Evolutionary conservation across 2,113 vertebrate species (phyloP), one percentile per base, ranked within the genome.

Genomic region (Acrocephalus kingi): DNA sequence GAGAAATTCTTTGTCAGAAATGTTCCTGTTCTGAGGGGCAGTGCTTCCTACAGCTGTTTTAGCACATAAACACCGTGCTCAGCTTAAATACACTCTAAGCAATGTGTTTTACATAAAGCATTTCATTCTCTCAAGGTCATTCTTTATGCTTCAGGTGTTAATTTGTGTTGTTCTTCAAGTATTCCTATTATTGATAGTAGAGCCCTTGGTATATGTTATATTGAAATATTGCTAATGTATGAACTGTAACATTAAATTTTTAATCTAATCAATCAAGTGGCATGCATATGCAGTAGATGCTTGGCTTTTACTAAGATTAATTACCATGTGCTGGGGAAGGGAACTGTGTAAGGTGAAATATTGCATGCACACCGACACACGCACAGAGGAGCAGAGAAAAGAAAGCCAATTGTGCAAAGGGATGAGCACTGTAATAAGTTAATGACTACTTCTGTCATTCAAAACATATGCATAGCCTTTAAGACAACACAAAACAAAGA

Each of bases 191-290:
- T 97, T 97, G 97, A 98, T 98, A 96, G 97, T 75, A n/a, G 78
- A 97, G 96, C 96, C 96, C 96, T 97, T 97, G 97, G 90, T 97
- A 94, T 82, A 82, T 81, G 87, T 94, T 97, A 96, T 94, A 98
- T 89, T 98, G 98, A 98, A 98, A 97, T 98, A 98, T 98, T 98
- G 96, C 97, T 98, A 98, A 98, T 98, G 97, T 98, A 98, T 98
- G 97, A 98, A 98, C 96, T 98, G 98, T 98, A 98, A 97, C 97
- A 97, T 98, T 98, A 97, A 76, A 98, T 98, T 98, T 98, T 97
- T 97, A 97, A 98, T 98, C 97, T 97, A 98, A 98, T 98, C 98
- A 98, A 98, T 98, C 98, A 98, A 96, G 84, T 89, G 79, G 91
- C 93, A 97, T 97, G 95, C 97, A 97, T 97, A 98, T 97, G 97